phyloP scores from a whole-genome alignment of 2,113 vertebrate species.

The Daboia siamensis region DNA sequence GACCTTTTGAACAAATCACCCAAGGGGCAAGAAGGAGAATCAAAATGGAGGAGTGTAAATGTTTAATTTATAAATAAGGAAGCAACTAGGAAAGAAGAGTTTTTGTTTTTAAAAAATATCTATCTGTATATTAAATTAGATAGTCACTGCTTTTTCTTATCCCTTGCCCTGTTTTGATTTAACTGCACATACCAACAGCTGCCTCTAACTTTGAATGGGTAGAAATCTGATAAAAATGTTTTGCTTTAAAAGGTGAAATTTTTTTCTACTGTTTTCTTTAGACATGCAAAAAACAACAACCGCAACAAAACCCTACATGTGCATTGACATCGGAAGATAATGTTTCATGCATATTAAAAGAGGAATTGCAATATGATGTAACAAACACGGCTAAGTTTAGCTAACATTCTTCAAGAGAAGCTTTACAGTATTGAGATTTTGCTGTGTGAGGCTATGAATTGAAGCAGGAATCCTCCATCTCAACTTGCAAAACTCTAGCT shows the following conservation, averaged over 20 bases:
- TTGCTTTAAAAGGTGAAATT: background rate
- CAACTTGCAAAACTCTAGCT: background rate
- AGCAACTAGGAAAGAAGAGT: constrained; percentile 34
- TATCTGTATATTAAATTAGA: background rate
- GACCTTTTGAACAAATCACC: constrained; percentile 64
- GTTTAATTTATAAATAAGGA: constrained; percentile 60
- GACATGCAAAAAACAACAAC: constrained; percentile 11
- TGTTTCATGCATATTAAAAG: background rate
- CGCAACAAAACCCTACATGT: background rate
- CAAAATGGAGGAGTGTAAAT: constrained; percentile 46
- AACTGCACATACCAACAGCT: constrained; percentile 9
- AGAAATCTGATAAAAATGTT: background rate
- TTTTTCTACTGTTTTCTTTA: constrained; percentile 1
- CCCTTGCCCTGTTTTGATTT: background rate
- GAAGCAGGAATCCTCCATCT: fast-evolving
- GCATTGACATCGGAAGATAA: background rate
- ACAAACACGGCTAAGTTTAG: background rate
- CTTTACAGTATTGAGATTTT: background rate
- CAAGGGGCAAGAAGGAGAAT: constrained; percentile 55
- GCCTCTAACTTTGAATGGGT: background rate
- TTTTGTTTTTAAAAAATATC: background rate
- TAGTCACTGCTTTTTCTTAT: background rate
- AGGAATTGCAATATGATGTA: background rate
- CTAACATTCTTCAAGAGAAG: background rate
- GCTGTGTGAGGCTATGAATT: background rate